Conservation (phyloP, 2,797 vertebrate species). For the Syncerus caffer region DNA sequence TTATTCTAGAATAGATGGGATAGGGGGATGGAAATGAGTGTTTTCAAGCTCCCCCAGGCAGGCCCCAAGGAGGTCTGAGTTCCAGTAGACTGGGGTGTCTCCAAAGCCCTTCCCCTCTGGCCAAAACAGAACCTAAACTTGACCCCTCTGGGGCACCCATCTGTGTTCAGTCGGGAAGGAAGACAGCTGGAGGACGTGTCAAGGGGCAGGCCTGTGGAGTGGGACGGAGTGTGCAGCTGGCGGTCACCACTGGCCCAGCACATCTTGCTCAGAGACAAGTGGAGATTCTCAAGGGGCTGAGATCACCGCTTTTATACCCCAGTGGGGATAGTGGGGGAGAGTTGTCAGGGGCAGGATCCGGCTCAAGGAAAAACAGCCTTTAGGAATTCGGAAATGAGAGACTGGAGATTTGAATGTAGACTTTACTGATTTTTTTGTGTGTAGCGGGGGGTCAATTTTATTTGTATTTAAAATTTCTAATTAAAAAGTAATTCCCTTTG, state of each 20-base stretch:
- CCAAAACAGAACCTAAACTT: neutral
- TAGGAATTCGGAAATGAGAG: neutral
- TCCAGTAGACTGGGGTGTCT: neutral
- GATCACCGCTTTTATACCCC: neutral
- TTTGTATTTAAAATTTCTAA: neutral
- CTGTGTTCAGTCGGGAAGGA: neutral
- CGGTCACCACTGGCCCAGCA: neutral
- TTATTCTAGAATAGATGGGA: neutral
- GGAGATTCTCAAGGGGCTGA: neutral
- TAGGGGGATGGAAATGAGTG: neutral
- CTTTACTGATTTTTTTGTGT: neutral
- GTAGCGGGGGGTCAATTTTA: neutral
- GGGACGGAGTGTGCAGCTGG: neutral
- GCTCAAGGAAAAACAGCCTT: neutral
- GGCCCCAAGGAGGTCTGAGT: neutral
- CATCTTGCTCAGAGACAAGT: neutral
- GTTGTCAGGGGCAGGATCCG: neutral
- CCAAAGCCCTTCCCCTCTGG: neutral
- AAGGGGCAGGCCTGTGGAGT: neutral
- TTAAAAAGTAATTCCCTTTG: neutral
- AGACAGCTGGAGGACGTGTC: neutral
- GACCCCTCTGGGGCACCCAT: neutral
- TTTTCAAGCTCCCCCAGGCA: neutral
- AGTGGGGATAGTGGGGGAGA: neutral
- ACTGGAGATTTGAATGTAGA: neutral